Evolutionary conservation across 2,888 invertebrate species (phyloP).

Genomic region (Hirtodrosophila duncani): DNA sequence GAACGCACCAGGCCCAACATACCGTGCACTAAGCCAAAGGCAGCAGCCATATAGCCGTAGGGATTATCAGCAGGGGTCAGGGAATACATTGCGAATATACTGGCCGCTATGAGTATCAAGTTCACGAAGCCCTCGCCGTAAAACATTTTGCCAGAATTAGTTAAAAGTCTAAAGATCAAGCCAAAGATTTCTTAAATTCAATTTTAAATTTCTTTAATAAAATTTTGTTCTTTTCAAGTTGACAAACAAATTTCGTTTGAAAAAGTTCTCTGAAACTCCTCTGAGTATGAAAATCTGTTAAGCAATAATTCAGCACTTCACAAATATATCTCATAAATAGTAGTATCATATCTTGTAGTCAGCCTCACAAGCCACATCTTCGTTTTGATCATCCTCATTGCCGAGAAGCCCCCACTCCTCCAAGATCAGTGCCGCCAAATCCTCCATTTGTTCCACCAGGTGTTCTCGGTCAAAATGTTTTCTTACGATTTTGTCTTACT

Average conservation of each 20-base stretch:
- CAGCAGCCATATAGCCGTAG: constrained; percentile 53
- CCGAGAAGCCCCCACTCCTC: constrained; percentile 51
- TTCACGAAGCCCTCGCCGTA: constrained; percentile 5
- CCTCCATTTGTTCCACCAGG: constrained; percentile 51
- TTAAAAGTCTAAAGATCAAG: too few species aligned
- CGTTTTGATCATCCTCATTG: constrained; percentile 15
- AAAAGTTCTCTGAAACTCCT: too few species aligned
- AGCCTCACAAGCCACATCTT: constrained; percentile 72
- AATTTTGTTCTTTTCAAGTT: too few species aligned
- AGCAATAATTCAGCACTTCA: too few species aligned
- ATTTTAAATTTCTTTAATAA: too few species aligned
- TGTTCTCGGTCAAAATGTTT: too few species aligned
- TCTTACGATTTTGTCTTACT: too few species aligned
- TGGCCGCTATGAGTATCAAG: constrained; percentile 36
- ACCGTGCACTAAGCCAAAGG: constrained; percentile 59
- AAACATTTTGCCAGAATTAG: constrained; percentile 4
- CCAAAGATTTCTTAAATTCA: too few species aligned
- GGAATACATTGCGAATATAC: constrained; percentile 42
- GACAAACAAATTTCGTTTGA: too few species aligned
- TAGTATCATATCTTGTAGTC: constrained; percentile 50
- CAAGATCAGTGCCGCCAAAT: constrained; percentile 45
- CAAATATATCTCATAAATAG: too few species aligned
- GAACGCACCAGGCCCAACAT: constrained; percentile 39
- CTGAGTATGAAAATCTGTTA: too few species aligned
- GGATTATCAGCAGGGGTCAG: constrained; percentile 40